Base-by-base conservation (phyloP, 1,140 invertebrate genomes). In the Lasaia peninsularis region DNA sequence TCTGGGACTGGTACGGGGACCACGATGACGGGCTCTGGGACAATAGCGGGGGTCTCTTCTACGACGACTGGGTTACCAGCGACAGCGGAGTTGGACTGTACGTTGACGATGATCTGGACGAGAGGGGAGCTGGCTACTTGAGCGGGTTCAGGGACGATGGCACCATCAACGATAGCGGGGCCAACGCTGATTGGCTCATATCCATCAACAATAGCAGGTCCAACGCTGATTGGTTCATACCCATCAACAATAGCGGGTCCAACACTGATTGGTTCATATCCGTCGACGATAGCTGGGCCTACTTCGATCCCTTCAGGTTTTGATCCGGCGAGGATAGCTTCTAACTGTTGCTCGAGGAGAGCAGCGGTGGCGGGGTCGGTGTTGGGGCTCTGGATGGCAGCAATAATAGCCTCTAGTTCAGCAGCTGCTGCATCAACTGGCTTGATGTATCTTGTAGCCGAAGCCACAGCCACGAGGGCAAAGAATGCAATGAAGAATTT, bases 311-410 rank as follows among this genome's bases (percentile, higher is more conserved):
- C 62, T 34, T 57, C 60, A 12, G 55, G 50, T 34, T 51, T 62
- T 16, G 56, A 11, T 33, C 18, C 50, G 28, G 20, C 65, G 54
- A 75, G 35, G 56, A 68, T 66, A 50, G 1, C 34, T 14, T 53
- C 51, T 7, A 81, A 73, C 59, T 68, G 58, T 14, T 73, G 54
- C 24, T 78, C 64, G 0, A 81, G 60, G 12, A 69, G 58, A 32
- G 64, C 68, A 49, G 74, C 78, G 67, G 78, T 80, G 60, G 75
- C 74, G 44, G 78, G 78, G 69, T 81, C 69, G 16, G 79, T 81
- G 73, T 61, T 79, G 60, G 76, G 79, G 67, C 71, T 78, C 44
- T 80, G 57, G 71, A 78, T 80, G 56, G 75, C 74, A 5, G 59
- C 71, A 28, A 79, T 61, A 52, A 84, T 78, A 33, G 69, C 67